These are phyloP conservation scores for Lophochroa leadbeateri DNA, from an alignment of 2,113 vertebrate genomes.

Conservation along the genomic window DNA sequence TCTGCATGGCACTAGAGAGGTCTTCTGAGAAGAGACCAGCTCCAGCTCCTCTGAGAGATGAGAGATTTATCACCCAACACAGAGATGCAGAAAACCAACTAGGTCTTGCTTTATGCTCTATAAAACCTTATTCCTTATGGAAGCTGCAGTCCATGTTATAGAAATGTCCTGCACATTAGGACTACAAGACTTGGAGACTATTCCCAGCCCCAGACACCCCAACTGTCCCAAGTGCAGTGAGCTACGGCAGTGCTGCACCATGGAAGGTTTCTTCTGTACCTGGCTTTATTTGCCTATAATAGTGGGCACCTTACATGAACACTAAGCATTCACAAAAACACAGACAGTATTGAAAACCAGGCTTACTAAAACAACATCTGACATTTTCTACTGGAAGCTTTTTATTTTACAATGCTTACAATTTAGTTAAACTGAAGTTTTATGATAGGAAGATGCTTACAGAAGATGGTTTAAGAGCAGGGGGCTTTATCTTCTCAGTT, in stretches of 20 bases:
- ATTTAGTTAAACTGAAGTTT: background rate
- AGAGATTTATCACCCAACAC: background rate
- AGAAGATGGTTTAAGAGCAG: background rate
- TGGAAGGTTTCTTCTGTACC: background rate
- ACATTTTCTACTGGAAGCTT: background rate
- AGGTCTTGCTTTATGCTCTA: background rate
- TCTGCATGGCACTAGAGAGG: background rate
- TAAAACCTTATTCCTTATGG: background rate
- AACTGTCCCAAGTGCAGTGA: rapidly evolving
- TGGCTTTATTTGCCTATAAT: background rate
- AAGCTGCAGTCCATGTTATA: background rate
- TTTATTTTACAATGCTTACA: background rate
- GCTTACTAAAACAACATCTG: background rate
- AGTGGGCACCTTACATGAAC: background rate
- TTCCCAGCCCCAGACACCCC: background rate
- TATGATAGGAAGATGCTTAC: background rate
- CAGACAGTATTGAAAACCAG: background rate
- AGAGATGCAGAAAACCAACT: background rate
- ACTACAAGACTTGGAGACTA: background rate
- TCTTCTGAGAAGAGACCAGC: background rate
- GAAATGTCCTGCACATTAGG: background rate
- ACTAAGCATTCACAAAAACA: background rate
- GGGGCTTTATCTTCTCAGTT: background rate
- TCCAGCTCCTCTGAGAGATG: background rate
- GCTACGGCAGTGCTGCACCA: too few relatives aligned